Percentiles rank a stretch among this genome's conserved stretches.
These are phyloP conservation scores for sheep (Ovis aries) DNA, from an alignment of 2,113 vertebrate genomes.

Conservation along the genomic window DNA sequence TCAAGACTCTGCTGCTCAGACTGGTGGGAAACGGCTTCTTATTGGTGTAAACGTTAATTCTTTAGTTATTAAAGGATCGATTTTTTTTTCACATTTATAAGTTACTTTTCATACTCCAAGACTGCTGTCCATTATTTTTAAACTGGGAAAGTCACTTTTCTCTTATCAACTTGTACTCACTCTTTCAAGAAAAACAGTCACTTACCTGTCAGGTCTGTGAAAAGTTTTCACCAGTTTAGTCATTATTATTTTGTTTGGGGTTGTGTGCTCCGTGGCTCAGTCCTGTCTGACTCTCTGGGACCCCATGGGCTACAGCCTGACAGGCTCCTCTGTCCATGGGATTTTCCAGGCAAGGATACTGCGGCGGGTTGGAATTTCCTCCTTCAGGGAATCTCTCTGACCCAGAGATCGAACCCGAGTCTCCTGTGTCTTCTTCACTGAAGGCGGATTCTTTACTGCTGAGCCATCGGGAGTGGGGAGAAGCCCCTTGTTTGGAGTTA, in stretches of 20 bases:
- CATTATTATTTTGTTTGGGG: not conserved
- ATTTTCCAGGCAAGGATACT: not conserved
- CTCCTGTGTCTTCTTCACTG: not conserved
- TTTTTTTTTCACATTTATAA: slow-evolving; percentile 37
- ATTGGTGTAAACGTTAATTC: slow-evolving; percentile 28
- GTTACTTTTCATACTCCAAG: not conserved
- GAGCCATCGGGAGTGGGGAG: not conserved
- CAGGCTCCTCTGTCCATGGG: not conserved
- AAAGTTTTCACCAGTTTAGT: not conserved
- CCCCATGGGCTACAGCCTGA: not conserved
- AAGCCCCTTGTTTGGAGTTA: not conserved
- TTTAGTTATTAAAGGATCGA: not conserved
- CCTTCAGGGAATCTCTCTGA: not conserved
- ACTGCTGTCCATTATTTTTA: not conserved
- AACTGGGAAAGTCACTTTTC: slow-evolving; percentile 20
- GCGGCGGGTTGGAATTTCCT: not conserved
- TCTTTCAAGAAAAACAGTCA: slow-evolving; percentile 20
- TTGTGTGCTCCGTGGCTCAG: not conserved
- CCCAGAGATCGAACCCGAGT: not conserved
- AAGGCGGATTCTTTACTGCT: not conserved
- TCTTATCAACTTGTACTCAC: slow-evolving; percentile 29
- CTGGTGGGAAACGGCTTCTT: not conserved
- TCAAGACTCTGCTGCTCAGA: not conserved
- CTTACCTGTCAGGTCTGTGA: not conserved
- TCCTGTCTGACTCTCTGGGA: not conserved